phyloP scores from a whole-genome alignment of 2,797 vertebrate genomes.

The Gymnopithys bicolor region DNA sequence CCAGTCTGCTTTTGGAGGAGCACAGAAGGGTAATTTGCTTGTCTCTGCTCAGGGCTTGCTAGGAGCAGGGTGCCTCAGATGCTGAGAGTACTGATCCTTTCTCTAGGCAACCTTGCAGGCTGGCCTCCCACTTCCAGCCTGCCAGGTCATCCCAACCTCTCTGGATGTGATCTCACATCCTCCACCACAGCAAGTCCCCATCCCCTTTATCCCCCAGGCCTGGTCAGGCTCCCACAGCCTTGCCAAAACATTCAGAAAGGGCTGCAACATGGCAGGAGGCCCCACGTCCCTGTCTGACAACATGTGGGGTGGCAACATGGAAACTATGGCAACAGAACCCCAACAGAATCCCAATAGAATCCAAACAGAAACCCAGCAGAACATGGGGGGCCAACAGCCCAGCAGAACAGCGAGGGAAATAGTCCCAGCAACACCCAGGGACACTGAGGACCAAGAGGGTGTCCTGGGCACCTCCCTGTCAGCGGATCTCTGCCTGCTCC shows the following conservation, averaged over 20 bases:
- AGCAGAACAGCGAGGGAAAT: neutral
- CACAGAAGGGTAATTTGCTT: neutral
- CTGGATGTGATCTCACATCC: neutral
- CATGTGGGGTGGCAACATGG: fast-evolving
- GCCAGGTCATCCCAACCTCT: fast-evolving
- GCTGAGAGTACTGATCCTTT: fast-evolving
- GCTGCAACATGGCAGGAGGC: neutral
- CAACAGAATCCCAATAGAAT: neutral
- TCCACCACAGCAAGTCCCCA: neutral
- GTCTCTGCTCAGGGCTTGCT: neutral
- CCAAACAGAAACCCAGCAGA: fast-evolving
- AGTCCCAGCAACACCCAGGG: neutral
- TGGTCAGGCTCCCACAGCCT: neutral
- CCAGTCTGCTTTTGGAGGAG: neutral
- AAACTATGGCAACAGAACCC: neutral
- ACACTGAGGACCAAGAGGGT: neutral
- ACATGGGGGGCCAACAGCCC: neutral
- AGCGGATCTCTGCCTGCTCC: neutral
- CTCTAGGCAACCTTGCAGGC: fast-evolving
- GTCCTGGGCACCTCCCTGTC: no score
- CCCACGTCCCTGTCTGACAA: neutral
- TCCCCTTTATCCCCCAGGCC: neutral
- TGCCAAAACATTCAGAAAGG: neutral
- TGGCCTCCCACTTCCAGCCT: fast-evolving
- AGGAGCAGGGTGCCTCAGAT: neutral